Evolutionary conservation across 2,113 vertebrate genomes (phyloP), one percentile per base, ranked within the genome.

Genomic region (Plestiodon gilberti): DNA sequence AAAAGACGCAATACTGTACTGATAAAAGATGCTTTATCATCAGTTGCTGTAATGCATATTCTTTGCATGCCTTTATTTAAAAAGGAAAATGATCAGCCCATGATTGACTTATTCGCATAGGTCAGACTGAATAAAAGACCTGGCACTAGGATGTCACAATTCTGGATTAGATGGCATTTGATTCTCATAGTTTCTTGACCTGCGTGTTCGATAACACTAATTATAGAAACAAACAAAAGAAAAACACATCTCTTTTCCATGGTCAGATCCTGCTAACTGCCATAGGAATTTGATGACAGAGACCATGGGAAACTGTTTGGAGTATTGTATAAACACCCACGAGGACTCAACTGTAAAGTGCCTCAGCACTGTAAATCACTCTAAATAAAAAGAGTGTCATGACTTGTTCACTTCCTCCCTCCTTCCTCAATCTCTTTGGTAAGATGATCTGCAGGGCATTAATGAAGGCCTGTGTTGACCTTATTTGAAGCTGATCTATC

Each of bases 381-480:
- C 81, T n/a, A 88, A 75, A 82, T 76, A 82, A 28, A 75, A 81
- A 87, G 17, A 57, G 55, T 57, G 10, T 78, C 43, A 74, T 84
- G 88, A 71, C 9, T 77, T 38, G 79, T 84, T 91, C 78, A 35
- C n/a, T 90, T 92, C 33, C 70, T 82, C 64, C 33, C 81, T 79
- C 40, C n/a, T 89, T 64, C 28, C 20, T 70, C 59, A 84, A 78
- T 78, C 64, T 65, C 11, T 40, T 77, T 84, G 80, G 89, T 57
- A 74, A 89, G 73, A 89, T 77, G 74, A 87, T 75, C 82, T 38
- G 82, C 61, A 82, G 28, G 1, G 0, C 74, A 81, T 48, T 3
- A 77, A 87, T 35, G 48, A 82, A 57, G 62, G 25, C 71, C 25
- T 38, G 25, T 23, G 38, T 75, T 74, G 75, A 69, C 18, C 64